Conservation (phyloP, 2,888 invertebrate genomes). For the Teinopalpus imperialis region DNA sequence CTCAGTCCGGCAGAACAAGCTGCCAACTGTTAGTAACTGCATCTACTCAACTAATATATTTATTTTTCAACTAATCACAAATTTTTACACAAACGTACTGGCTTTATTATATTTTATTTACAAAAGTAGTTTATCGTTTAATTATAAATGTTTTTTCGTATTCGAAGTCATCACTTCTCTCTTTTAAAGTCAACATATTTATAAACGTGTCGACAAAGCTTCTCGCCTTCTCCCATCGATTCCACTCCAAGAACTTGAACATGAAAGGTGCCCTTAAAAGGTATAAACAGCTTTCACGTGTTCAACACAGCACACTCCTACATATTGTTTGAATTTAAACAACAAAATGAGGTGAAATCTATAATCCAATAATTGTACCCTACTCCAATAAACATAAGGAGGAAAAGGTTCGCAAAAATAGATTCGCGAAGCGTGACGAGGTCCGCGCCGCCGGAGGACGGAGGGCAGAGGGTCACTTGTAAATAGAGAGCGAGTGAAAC, state of each 20-base stretch:
- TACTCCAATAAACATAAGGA: conserved; percentile 13
- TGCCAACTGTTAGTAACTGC: too few species aligned
- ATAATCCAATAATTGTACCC: conserved; percentile 8
- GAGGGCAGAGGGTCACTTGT: conserved; percentile 30
- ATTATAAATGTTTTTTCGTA: too few species aligned
- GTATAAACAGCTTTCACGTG: conserved; percentile 34
- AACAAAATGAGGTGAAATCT: neutral
- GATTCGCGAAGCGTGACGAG: conserved; percentile 22
- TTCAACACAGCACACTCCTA: conserved; percentile 32
- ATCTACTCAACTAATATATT: too few species aligned
- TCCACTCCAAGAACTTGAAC: neutral
- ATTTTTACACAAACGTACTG: too few species aligned
- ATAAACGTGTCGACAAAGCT: too few species aligned
- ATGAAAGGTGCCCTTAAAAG: conserved; percentile 13
- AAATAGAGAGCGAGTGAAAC: conserved; percentile 32
- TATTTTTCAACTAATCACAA: too few species aligned
- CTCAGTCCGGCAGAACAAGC: too few species aligned
- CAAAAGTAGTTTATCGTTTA: too few species aligned
- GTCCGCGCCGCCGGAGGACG: conserved; percentile 19
- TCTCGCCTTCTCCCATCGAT: neutral
- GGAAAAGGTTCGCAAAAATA: conserved; percentile 13
- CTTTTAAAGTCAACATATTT: too few species aligned
- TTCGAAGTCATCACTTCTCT: too few species aligned
- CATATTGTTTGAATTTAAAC: conserved; percentile 18
- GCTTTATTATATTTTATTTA: too few species aligned